Base-by-base conservation (phyloP, 2,888 invertebrate species). In the Furcula furcula region DNA sequence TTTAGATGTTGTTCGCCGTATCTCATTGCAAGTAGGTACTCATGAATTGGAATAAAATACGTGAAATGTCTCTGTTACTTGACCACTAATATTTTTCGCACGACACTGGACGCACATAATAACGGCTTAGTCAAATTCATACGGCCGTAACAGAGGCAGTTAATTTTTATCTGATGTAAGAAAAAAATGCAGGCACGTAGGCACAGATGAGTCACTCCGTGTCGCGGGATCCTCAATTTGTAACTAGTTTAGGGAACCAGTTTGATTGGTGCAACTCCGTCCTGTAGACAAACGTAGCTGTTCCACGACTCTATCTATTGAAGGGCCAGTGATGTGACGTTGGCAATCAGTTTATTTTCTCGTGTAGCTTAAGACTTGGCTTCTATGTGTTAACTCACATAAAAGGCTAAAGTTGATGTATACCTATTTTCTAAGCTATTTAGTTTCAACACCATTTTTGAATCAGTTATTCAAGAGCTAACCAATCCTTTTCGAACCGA, bases 21-120 rank as follows among this genome's bases (percentile, higher is more conserved):
- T n/a, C n/a, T n/a, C n/a, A n/a, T n/a, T n/a, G n/a, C n/a, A n/a
- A n/a, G 1, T 12, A 7, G 12, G 11, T 13, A 12, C 12, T 12
- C 12, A 10, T 4, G 12, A 3, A 7, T 13, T 12, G 10, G 21
- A 21, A 6, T 10, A 21, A 9, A 21, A 10, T n/a, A n/a, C n/a
- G n/a, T n/a, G n/a, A 21, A 10, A 10, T 21, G 5, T 5, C 5
- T 21, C 31, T 33, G 28, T 35, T 28, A 26, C 28, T 12, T 27
- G 18, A 35, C 35, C 30, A 12, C 25, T 29, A 40, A 27, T 31
- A 44, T 11, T 29, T 42, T 57, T 55, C 58, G 46, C 58, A 55
- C 51, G 55, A 26, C 27, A 28, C 29, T 29, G 19, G 25, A 38
- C 27, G 10, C 21, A n/a, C n/a, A n/a, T n/a, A 13, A 25, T 22